These are phyloP conservation scores for Chloroclysta siterata DNA, from an alignment of 2,888 invertebrate genomes.

Conservation along the genomic window DNA sequence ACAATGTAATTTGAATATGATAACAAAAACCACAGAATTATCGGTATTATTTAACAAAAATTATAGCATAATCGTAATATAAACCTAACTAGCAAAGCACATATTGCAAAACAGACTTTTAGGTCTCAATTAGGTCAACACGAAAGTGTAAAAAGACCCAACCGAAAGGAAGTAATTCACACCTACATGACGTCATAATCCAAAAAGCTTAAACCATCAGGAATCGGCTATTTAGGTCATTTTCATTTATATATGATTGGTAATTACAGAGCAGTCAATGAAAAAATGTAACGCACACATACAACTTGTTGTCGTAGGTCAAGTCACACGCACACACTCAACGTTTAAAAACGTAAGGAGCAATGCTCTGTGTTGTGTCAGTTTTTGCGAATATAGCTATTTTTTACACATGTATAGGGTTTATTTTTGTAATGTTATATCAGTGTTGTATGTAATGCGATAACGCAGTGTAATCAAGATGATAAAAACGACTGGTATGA, in stretches of 20 bases:
- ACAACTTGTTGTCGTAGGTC: constrained; percentile 60
- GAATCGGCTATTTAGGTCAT: constrained; percentile 36
- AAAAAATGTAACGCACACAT: constrained; percentile 65
- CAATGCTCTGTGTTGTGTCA: constrained; percentile 70
- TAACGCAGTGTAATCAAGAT: constrained; percentile 29
- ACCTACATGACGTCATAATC: constrained; percentile 12
- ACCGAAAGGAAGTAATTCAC: background rate
- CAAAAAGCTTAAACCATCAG: constrained; percentile 22
- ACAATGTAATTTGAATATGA: background rate
- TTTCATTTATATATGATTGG: constrained; percentile 42
- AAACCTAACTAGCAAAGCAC: too few species aligned
- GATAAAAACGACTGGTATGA: constrained; percentile 28
- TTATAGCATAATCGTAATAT: too few species aligned
- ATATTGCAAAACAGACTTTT: too few species aligned
- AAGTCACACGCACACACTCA: constrained; percentile 48
- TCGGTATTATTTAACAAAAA: too few species aligned
- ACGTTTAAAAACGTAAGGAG: constrained; percentile 52
- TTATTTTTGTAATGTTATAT: constrained; percentile 36
- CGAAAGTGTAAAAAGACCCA: background rate
- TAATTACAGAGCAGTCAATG: constrained; percentile 46
- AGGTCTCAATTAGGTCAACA: background rate
- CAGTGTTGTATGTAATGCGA: constrained; percentile 29
- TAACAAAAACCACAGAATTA: background rate
- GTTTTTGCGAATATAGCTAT: constrained; percentile 65
- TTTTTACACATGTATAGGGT: constrained; percentile 42